Conservation (phyloP, 1,140 invertebrate genomes). For the Orchesella cincta region DNA sequence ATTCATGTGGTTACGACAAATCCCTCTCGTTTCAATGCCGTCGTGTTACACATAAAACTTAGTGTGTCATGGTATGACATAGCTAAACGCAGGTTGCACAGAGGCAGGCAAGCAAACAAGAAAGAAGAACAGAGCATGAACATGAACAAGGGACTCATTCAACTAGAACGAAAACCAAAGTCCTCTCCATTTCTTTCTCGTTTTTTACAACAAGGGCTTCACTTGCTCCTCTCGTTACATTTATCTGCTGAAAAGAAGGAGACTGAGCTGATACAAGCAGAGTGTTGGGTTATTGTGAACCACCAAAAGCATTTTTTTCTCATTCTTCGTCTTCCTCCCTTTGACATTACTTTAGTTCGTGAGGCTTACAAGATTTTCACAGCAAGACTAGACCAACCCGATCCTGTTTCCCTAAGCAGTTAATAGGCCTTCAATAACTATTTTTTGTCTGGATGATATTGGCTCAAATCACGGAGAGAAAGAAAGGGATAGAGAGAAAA, state of each 20-base stretch:
- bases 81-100: background rate
- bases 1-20: constrained; percentile 15
- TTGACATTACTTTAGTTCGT: background rate
- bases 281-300: background rate
- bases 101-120: background rate
- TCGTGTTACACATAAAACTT: no score
- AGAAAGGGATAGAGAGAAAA: background rate
- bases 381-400: no score
- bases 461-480: background rate
- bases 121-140: background rate
- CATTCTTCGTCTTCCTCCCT: background rate
- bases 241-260: background rate
- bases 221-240: background rate
- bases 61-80: no score
- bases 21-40: background rate
- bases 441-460: background rate
- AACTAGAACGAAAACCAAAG: background rate
- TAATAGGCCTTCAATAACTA: background rate
- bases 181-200: background rate
- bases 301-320: background rate
- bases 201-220: background rate
- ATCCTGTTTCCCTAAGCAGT: no score
- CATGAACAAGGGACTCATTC: background rate
- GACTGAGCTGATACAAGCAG: no score
- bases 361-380: no score